A percentile compares a stretch with the other conserved stretches of the same genome.
These are phyloP conservation scores for Conchocele bisecta DNA, from an alignment of 2,888 invertebrate species.

Conservation along the genomic window DNA sequence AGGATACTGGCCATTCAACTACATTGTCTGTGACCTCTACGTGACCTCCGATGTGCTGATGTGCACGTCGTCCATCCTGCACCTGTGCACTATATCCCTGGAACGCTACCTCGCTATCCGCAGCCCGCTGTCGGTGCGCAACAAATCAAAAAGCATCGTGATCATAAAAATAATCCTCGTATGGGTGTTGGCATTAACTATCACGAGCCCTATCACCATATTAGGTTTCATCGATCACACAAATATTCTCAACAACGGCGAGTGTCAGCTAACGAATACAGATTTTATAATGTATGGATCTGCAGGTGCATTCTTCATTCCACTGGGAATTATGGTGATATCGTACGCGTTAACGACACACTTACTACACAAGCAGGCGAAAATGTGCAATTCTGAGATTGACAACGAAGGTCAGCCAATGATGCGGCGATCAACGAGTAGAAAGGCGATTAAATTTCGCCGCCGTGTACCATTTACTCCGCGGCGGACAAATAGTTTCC, in stretches of 20 bases:
- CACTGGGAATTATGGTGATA: constrained; percentile 95
- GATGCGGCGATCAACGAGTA: constrained; percentile 73
- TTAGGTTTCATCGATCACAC: constrained; percentile 85
- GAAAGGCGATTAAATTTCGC: constrained; percentile 53
- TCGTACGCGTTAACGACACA: constrained; percentile 97
- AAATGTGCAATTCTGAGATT: constrained; percentile 62
- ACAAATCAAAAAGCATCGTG: constrained; percentile 80
- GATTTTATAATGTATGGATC: constrained; percentile 92
- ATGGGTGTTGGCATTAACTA: constrained; percentile 91
- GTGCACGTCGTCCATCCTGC: constrained; percentile 85
- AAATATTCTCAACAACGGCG: constrained; percentile 86
- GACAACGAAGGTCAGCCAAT: constrained; percentile 67
- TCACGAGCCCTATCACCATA: constrained; percentile 84
- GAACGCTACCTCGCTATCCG: constrained; percentile 93
- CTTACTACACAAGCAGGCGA: constrained; percentile 90
- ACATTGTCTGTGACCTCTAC: constrained; percentile 83
- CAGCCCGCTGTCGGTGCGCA: constrained; percentile 89
- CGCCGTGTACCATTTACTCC: constrained; percentile 59
- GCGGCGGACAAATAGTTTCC: constrained; percentile 53
- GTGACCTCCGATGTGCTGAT: constrained; percentile 86
- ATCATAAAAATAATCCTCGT: constrained; percentile 94
- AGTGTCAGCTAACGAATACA: constrained; percentile 83
- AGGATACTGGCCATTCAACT: constrained; percentile 94
- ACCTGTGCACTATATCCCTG: constrained; percentile 85
- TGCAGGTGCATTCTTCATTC: constrained; percentile 97